Base-by-base conservation (phyloP, 2,888 invertebrate genomes). In the Chaitophorus viminalis region DNA sequence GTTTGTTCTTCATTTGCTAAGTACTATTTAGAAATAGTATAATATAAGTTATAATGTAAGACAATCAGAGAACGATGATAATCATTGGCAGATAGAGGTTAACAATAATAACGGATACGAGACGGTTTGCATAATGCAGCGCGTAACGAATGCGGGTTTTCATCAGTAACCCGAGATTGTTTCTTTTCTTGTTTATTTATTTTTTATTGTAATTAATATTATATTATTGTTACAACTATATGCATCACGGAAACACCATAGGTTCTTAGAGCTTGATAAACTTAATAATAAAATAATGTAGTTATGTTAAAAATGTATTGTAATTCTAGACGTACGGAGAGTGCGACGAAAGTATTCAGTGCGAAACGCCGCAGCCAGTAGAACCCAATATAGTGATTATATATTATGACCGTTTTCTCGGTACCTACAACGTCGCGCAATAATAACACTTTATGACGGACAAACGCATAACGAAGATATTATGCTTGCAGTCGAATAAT, bases 161-260 rank as follows among this genome's bases (percentile, higher is more conserved):
- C 11, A 14, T 29, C 17, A 65, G 65, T 6, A 21, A 9, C 29
- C 1, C 68, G 29, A 29, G 25, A 9, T 33, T 18, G 3, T 33
- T 1, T 5, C 29, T 9, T 72, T 70, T 70, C 25, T 18, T 29
- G 29, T 70, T 72, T 25, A 1, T 72, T 70, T 1, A 29, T 70
- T 31, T n/a, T 14, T 70, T 14, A 70, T 70, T 29, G 29, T 29
- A 29, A 29, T 8, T 70, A 33, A 3, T 72, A 31, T 72, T 33
- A 18, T 31, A 8, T 18, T 68, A 68, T 39, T 39, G 39, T 39
- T 39, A 39, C 3, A 39, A 79, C 39, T 65, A 75, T 39, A 83
- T 31, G 75, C 75, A 75, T 83, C 75, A 75, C 75, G 83, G 75
- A 83, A 83, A 83, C 83, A 83, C 83, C 83, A 83, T 75, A 83